phyloP scores from a whole-genome alignment of 2,888 invertebrate species.

The Meloe dianella region DNA sequence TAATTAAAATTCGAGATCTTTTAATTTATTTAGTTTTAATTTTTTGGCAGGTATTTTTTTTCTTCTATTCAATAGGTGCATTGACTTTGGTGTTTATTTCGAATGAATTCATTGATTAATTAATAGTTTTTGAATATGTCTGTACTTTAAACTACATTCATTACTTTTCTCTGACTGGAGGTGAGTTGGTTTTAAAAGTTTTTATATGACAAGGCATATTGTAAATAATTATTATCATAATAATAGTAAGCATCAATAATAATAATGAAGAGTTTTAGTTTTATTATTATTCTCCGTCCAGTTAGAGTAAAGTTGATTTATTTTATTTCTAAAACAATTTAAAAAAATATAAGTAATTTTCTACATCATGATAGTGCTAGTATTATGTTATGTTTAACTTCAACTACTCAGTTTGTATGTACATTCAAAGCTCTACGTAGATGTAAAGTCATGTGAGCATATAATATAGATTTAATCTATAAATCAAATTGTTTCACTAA shows the following conservation, averaged over 20 bases:
- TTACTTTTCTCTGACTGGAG: constrained; percentile 12
- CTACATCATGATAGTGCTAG: constrained; percentile 35
- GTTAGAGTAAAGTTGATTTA: constrained; percentile 14
- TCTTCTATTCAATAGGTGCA: not conserved
- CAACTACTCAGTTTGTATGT: constrained; percentile 40
- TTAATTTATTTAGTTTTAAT: not conserved
- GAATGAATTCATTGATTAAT: too few species aligned
- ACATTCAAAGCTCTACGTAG: constrained; percentile 40
- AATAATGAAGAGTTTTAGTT: not conserved
- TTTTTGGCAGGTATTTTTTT: constrained; percentile 1
- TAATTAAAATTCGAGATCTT: not conserved
- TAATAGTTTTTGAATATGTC: not conserved
- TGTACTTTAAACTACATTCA: constrained; percentile 3
- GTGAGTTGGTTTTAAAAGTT: not conserved
- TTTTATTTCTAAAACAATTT: constrained; percentile 13
- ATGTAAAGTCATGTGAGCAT: constrained; percentile 41
- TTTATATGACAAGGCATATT: too few species aligned
- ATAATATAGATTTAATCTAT: constrained; percentile 45
- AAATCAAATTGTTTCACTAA: constrained; percentile 38
- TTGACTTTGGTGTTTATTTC: not conserved
- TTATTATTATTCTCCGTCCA: constrained; percentile 6
- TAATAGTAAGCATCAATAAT: too few species aligned
- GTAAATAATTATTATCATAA: too few species aligned
- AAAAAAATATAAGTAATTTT: constrained; percentile 16
- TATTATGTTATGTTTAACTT: constrained; percentile 39